These are phyloP conservation scores for Osmoderma eremita DNA, from an alignment of 2,888 invertebrate species.

Conservation along the genomic window DNA sequence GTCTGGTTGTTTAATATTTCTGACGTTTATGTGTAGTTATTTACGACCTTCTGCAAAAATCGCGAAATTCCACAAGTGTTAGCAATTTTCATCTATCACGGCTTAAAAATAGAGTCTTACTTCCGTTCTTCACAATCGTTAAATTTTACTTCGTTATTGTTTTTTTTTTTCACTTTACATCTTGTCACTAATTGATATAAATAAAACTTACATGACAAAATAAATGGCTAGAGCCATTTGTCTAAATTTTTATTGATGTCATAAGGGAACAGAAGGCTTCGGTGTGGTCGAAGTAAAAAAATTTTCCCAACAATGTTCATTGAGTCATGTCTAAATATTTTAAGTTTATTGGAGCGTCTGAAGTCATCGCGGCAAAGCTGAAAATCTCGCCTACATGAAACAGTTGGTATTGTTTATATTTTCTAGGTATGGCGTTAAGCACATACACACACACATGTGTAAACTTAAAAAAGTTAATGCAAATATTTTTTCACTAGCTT, in stretches of 20 bases:
- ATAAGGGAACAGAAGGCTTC: constrained; percentile 18
- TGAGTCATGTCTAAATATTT: constrained; percentile 34
- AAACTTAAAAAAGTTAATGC: background rate
- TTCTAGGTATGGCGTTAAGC: constrained; percentile 11
- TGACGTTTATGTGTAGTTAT: constrained; percentile 7
- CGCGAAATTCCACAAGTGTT: constrained; percentile 16
- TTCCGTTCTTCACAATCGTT: constrained; percentile 11
- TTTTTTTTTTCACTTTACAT: background rate
- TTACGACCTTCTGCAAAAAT: background rate
- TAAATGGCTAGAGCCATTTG: constrained; percentile 5
- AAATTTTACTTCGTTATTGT: constrained; percentile 6
- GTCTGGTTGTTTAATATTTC: background rate
- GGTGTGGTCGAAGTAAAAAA: constrained; percentile 7
- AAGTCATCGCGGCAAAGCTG: constrained; percentile 3
- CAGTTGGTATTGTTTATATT: constrained; percentile 22
- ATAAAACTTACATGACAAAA: constrained; percentile 23
- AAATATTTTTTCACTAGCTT: constrained; percentile 5
- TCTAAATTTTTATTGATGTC: constrained; percentile 31
- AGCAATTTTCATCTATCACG: constrained; percentile 9
- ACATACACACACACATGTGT: too few relatives aligned
- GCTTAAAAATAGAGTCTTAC: constrained; percentile 15
- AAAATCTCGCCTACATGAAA: background rate
- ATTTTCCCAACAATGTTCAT: constrained; percentile 23
- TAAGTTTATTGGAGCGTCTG: background rate
- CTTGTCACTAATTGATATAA: constrained; percentile 9